These are phyloP conservation scores for Pontoporia blainvillei DNA, from an alignment of 2,113 vertebrate species.

Conservation along the genomic window DNA sequence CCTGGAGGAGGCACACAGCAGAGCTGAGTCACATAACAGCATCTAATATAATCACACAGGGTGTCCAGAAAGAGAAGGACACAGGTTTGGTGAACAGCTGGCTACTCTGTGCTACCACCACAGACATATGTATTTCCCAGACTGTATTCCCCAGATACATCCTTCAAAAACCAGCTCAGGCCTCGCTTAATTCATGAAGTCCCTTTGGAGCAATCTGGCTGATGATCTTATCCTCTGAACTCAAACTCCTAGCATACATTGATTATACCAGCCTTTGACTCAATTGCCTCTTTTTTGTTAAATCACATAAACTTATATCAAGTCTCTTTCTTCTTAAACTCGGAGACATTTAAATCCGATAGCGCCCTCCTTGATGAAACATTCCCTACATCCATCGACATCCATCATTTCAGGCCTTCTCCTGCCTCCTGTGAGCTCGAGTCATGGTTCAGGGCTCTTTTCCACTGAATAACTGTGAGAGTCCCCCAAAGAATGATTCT, in stretches of 20 bases:
- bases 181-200: not conserved
- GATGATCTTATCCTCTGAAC: not conserved
- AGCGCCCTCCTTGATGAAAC: not conserved
- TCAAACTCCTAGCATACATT: not conserved
- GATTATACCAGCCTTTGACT: not conserved
- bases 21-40: not conserved
- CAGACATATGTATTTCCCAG: not conserved
- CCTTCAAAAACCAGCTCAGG: not conserved
- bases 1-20: not conserved
- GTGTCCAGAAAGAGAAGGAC: not conserved
- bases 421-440: not conserved
- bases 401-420: not conserved
- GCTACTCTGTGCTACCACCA: not conserved
- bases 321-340: not conserved
- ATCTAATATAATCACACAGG: not conserved
- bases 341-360: not conserved
- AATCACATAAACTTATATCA: not conserved
- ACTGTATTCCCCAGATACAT: not conserved
- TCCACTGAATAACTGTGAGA: not conserved
- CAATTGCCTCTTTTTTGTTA: not conserved
- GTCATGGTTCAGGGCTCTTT: not conserved
- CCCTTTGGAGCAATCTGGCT: not conserved
- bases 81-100: not conserved
- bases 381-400: not conserved
- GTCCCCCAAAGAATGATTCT: not conserved